These are phyloP conservation scores for Philaethria dido DNA, from an alignment of 2,888 invertebrate genomes.

Conservation along the genomic window DNA sequence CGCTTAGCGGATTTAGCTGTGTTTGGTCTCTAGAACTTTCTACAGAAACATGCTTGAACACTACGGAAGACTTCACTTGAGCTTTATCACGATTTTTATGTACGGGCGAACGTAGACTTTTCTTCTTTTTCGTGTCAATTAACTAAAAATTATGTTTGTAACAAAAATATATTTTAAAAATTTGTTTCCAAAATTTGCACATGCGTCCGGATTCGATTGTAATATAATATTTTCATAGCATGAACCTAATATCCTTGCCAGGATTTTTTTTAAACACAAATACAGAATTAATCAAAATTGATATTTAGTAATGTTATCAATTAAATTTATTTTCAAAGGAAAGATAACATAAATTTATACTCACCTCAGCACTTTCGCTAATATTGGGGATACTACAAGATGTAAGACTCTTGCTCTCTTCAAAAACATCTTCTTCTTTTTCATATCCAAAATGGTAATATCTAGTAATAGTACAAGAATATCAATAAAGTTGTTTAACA, in stretches of 20 bases:
- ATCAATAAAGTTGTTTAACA: background rate
- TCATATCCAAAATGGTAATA: constrained; percentile 88
- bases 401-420: constrained; percentile 66
- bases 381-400: constrained; percentile 74
- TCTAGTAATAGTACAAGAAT: constrained; percentile 70
- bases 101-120: constrained; percentile 41
- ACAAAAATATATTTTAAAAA: too few relatives aligned
- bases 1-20: constrained; percentile 46
- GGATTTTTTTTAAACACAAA: too few relatives aligned
- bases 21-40: constrained; percentile 49
- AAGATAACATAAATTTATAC: background rate
- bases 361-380: constrained; percentile 68
- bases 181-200: too few relatives aligned
- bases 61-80: constrained; percentile 55
- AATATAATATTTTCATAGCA: too few relatives aligned
- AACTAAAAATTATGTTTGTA: constrained; percentile 35
- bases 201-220: too few relatives aligned
- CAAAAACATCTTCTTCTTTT: constrained; percentile 81
- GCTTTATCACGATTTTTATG: constrained; percentile 57
- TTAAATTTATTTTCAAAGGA: background rate
- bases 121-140: constrained; percentile 44
- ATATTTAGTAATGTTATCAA: too few relatives aligned
- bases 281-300: too few relatives aligned
- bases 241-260: too few relatives aligned
- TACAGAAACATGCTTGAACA: constrained; percentile 56